Percentiles rank a stretch among this genome's conserved stretches.
These are phyloP conservation scores for Prolemur simus DNA, from an alignment of 2,113 vertebrate species.

Conservation along the genomic window DNA sequence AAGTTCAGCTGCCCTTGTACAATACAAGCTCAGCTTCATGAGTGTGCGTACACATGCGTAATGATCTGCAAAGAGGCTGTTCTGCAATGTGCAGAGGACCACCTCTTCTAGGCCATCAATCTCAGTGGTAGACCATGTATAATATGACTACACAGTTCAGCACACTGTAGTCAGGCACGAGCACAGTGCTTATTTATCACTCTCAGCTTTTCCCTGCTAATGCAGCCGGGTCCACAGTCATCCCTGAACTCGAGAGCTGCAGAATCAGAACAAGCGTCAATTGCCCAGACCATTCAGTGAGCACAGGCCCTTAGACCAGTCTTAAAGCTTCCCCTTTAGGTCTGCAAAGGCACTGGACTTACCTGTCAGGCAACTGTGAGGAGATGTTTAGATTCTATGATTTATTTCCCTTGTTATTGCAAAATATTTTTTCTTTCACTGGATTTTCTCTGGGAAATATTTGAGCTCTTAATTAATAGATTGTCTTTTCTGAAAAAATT, in stretches of 20 bases:
- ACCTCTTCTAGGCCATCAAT: neutral
- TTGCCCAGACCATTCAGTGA: neutral
- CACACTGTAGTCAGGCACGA: neutral
- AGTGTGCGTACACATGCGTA: accelerated
- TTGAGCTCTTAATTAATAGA: conserved; percentile 21
- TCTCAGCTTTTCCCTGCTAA: neutral
- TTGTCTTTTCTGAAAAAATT: neutral
- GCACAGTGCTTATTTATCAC: conserved; percentile 20
- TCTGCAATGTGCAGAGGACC: neutral
- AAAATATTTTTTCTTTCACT: conserved; percentile 2
- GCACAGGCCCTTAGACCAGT: neutral
- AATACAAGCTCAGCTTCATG: neutral
- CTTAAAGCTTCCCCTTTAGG: neutral
- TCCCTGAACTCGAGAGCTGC: neutral
- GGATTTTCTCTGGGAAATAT: conserved; percentile 52
- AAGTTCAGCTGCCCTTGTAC: neutral
- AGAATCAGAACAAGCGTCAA: conserved; percentile 35
- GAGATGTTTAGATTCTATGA: neutral
- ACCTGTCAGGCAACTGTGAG: neutral
- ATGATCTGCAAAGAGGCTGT: neutral
- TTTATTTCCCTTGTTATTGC: neutral
- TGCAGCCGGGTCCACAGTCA: neutral
- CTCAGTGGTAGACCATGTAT: neutral
- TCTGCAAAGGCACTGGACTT: neutral
- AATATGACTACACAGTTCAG: neutral